Evolutionary conservation across 2,797 vertebrate genomes (phyloP), one percentile per base, ranked within the genome.

Genomic region (Sphaeramia orbicularis): DNA sequence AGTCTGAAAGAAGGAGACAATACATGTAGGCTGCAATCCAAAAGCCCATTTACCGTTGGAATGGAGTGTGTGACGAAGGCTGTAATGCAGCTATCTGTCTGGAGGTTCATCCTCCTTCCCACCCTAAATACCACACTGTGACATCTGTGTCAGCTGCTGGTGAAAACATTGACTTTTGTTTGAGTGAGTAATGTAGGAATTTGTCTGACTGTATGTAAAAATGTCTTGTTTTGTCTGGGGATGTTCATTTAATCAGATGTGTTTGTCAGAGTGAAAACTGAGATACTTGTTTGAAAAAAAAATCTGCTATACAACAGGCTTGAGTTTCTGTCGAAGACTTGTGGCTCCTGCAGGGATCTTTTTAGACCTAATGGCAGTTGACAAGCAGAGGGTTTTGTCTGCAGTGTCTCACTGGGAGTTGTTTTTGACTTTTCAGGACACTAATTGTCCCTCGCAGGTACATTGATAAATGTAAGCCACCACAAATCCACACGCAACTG

Each of bases 11-110:
- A 69, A 55, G 75, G 80, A 91, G 77, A 91, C 90, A 91, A 92
- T 91, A 60, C 83, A 87, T 77, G 81, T 68, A 86, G 90, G 89
- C 90, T 87, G 83, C 77, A 74, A 71, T 90, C 91, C 89, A 91
- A 86, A 78, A 86, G 72, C 74, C 76, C 82, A 89, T 88, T 91
- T 90, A 84, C 69, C 70, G 15, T 76, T 76, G 86, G 86, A 91
- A 91, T 90, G 89, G 84, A 77, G 80, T 77, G 78, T 87, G 84
- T 89, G 85, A 90, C 82, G 66, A 66, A 66, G 64, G 65, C 80
- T 75, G 80, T 78, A 78, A 86, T 86, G 78, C 88, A 74, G 63
- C 76, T 70, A 71, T 87, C 85, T 84, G 84, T 86, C 82, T 89
- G 83, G 60, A 68, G 73, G 66, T 48, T 76, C 71, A 56, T 71